These are phyloP conservation scores for Rutpela maculata DNA, from an alignment of 2,888 invertebrate genomes.

Conservation along the genomic window DNA sequence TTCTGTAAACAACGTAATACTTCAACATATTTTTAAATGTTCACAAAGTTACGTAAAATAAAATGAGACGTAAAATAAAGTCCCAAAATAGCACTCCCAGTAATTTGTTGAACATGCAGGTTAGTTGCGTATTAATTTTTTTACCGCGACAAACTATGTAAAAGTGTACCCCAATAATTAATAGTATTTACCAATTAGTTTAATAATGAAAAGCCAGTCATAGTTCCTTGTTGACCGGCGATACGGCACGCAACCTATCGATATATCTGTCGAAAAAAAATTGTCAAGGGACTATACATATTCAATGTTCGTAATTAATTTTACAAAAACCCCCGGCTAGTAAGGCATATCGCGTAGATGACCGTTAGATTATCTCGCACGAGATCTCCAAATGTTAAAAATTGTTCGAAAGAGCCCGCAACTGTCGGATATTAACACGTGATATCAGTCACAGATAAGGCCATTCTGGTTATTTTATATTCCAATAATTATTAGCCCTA, in stretches of 20 bases:
- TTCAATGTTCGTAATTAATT: conserved; percentile 62
- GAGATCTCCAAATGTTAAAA: conserved; percentile 69
- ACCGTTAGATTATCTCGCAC: conserved; percentile 69
- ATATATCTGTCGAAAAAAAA: conserved; percentile 54
- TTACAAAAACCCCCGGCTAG: conserved; percentile 59
- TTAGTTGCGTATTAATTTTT: not conserved
- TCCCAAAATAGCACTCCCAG: not conserved
- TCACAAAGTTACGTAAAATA: not conserved
- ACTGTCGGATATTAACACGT: conserved; percentile 67
- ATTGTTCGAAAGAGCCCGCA: conserved; percentile 62
- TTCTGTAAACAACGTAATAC: too few relatives aligned
- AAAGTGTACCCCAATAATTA: conserved; percentile 39
- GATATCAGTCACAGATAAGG: conserved; percentile 64
- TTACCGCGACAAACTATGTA: not conserved
- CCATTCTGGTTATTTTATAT: conserved; percentile 61
- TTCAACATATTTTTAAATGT: too few relatives aligned
- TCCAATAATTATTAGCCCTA: conserved; percentile 64
- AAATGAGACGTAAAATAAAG: not conserved
- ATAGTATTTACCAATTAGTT: conserved; percentile 47
- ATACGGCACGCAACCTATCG: conserved; percentile 46
- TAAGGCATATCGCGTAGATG: conserved; percentile 54
- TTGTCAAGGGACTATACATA: conserved; percentile 57
- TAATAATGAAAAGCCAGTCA: conserved; percentile 43
- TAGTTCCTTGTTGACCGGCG: conserved; percentile 37
- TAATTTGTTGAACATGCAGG: not conserved